phyloP scores from a whole-genome alignment of 2,113 vertebrate species.

The Datnioides undecimradiatus region DNA sequence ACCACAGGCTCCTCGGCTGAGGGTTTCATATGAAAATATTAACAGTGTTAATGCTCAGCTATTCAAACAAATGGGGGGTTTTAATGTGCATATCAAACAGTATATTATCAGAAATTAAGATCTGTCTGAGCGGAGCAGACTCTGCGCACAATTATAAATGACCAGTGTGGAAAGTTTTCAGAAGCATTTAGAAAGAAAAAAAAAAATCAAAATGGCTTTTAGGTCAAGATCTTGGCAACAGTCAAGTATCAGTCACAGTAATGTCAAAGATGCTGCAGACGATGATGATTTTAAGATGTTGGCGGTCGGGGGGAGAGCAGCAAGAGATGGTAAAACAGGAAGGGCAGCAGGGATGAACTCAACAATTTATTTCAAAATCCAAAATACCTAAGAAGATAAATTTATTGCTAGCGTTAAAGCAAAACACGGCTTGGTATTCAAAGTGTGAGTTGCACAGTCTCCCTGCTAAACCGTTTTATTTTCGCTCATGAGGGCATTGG shows the following conservation, averaged over 20 bases:
- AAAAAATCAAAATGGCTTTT: neutral
- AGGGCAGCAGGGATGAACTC: neutral
- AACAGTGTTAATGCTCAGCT: conserved; percentile 43
- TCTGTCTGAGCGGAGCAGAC: conserved; percentile 20
- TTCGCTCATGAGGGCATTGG: conserved; percentile 13
- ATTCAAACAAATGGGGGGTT: conserved; percentile 53
- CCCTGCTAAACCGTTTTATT: conserved; percentile 15
- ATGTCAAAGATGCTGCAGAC: neutral
- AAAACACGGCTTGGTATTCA: conserved; percentile 21
- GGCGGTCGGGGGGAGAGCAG: neutral
- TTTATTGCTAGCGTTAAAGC: conserved; percentile 32
- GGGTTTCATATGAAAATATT: conserved; percentile 52
- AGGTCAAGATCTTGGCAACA: neutral
- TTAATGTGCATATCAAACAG: conserved; percentile 50
- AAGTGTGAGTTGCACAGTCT: conserved; percentile 34
- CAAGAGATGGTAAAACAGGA: neutral
- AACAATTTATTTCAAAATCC: conserved; percentile 39
- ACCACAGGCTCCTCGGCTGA: conserved; percentile 31
- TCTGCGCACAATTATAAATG: conserved; percentile 31
- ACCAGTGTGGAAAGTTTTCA: conserved; percentile 2
- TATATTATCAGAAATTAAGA: conserved; percentile 41
- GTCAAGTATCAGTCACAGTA: neutral
- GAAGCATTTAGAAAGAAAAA: neutral
- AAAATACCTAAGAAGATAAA: conserved; percentile 36
- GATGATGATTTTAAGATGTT: neutral